These are phyloP conservation scores for Trichogramma dendrolimi DNA, from an alignment of 2,888 invertebrate genomes.

Conservation along the genomic window DNA sequence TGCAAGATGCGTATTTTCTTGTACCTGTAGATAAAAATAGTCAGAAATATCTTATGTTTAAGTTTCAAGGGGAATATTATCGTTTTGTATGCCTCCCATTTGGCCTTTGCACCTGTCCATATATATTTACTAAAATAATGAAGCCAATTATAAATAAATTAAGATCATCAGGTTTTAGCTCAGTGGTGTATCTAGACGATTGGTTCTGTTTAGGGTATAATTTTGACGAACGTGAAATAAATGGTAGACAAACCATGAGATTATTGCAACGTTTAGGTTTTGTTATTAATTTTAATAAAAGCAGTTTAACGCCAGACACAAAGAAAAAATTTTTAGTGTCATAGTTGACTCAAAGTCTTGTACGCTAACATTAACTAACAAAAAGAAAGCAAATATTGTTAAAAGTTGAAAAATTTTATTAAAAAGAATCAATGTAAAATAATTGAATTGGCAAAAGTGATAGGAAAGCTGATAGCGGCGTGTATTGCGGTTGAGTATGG, in stretches of 20 bases:
- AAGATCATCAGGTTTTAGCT: conserved; percentile 15
- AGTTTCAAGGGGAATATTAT: too few species aligned
- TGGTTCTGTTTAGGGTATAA: conserved; percentile 12
- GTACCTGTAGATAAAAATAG: too few species aligned
- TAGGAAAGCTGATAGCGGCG: conserved; percentile 9
- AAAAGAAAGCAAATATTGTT: not conserved
- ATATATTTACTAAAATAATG: too few species aligned
- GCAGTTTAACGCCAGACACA: too few species aligned
- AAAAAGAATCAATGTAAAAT: conserved; percentile 3
- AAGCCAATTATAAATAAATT: too few species aligned
- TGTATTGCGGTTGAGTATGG: conserved; percentile 16
- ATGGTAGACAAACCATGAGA: conserved; percentile 3
- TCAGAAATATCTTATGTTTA: too few species aligned
- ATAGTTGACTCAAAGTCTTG: not conserved
- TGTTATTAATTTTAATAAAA: conserved; percentile 5
- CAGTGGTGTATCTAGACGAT: conserved; percentile 24
- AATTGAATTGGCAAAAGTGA: conserved; percentile 14
- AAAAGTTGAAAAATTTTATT: not conserved
- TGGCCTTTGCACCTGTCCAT: too few species aligned
- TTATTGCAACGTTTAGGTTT: conserved; percentile 18
- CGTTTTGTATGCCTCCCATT: too few species aligned
- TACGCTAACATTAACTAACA: not conserved
- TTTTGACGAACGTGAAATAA: not conserved
- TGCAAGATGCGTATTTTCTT: too few species aligned
- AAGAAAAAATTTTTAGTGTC: conserved; percentile 9